A percentile compares a stretch with the other conserved stretches of the same genome.
Conservation (phyloP, 2,888 invertebrate species). For the Drosophila aldrichi region DNA sequence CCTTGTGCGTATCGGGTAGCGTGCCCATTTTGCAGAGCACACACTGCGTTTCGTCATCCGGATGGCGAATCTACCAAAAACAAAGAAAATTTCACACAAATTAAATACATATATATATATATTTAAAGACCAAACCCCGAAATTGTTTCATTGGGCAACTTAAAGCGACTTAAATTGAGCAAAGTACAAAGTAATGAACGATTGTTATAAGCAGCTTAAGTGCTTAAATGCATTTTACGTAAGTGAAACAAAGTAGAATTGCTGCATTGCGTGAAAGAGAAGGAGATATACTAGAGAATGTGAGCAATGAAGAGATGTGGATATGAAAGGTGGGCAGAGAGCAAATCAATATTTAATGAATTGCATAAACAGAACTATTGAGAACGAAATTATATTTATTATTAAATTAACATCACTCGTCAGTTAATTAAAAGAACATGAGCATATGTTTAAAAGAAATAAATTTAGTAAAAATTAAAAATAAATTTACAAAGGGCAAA, state of each 20-base stretch:
- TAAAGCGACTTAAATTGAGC: background rate
- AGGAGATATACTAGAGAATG: background rate
- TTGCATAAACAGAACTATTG: no score
- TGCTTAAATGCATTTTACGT: background rate
- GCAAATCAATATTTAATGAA: no score
- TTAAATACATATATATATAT: background rate
- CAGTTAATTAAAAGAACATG: no score
- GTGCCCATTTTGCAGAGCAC: conserved; percentile 93
- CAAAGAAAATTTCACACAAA: background rate
- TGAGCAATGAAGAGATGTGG: no score
- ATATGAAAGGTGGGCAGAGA: no score
- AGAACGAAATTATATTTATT: no score
- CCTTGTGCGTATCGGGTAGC: conserved; percentile 91
- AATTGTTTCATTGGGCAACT: background rate
- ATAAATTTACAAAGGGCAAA: no score
- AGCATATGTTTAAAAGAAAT: no score
- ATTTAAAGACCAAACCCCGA: background rate
- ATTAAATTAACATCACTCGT: no score
- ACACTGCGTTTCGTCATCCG: conserved; percentile 93
- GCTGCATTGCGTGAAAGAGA: background rate
- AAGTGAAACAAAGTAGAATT: background rate
- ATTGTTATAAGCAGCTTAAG: conserved; percentile 2
- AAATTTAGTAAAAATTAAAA: no score
- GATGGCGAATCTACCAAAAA: conserved; percentile 90
- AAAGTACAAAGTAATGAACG: background rate